Evolutionary conservation across 2,888 invertebrate genomes (phyloP), one percentile per base, ranked within the genome.

Genomic region (Matsumyia berberina): DNA sequence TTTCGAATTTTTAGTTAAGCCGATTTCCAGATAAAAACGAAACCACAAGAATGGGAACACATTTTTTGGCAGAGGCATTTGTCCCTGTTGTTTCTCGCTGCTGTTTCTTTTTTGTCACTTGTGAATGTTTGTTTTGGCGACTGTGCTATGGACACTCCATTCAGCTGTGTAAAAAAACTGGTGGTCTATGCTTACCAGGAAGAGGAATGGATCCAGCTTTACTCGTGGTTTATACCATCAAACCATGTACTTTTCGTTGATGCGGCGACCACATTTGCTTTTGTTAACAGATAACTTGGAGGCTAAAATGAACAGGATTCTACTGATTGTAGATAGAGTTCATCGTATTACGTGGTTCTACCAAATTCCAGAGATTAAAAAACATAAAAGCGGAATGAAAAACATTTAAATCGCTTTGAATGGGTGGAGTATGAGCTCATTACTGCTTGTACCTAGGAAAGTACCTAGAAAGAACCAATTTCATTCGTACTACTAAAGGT

Each of bases 21-120:
- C 77, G 82, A 82, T 82, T 82, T 66, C 53, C 64, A 82, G 82
- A 82, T 82, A 82, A 82, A 79, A 82, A 66, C 58, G 31, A 37
- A 80, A 82, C 77, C 82, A 58, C 77, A 77, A 82, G 66, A 72
- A 72, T 58, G 66, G 77, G 60, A 60, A 57, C 64, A 66, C 37
- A 72, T 77, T 77, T 77, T 82, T 82, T 77, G 82, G 77, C 77
- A 72, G 39, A 77, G 70, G 66, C 66, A 77, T 72, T 72, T 72
- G 66, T 72, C 55, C 67, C 9, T 15, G 42, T 46, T 15, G 42
- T 46, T 67, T 69, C 53, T 44, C 12, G 12, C 5, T 29, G 11
- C 17, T 33, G 11, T 33, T 39, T 19, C 58, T 24, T 74, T 44
- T 66, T 55, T 29, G n/a, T 37, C 37, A 24, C 53, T 53, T 78